A percentile compares a stretch with the other conserved stretches of the same genome.
phyloP scores from a whole-genome alignment of 2,888 invertebrate genomes.

The Drosophila melanosoma region DNA sequence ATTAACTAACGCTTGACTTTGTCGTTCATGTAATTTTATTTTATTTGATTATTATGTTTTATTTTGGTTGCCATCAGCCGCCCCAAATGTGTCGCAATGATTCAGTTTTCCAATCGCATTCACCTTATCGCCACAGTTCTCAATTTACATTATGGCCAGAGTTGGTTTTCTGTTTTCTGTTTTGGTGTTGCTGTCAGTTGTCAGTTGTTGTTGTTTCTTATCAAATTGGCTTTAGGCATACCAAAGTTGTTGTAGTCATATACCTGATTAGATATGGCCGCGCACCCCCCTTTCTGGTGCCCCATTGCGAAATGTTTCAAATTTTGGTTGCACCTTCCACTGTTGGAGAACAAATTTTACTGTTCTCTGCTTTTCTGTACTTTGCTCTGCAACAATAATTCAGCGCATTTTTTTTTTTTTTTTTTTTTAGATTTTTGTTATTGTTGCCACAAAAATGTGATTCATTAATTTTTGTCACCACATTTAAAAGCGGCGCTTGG shows the following conservation, averaged over 20 bases:
- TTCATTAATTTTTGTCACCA: slow-evolving; percentile 81
- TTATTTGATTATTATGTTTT: background rate
- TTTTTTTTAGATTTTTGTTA: slow-evolving; percentile 30
- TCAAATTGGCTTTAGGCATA: slow-evolving; percentile 70
- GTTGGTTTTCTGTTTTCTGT: slow-evolving; percentile 29
- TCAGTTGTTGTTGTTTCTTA: slow-evolving; percentile 32
- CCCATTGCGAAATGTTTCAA: slow-evolving; percentile 30
- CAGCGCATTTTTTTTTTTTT: slow-evolving; percentile 38
- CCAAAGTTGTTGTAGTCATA: slow-evolving; percentile 53
- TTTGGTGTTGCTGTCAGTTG: slow-evolving; percentile 27
- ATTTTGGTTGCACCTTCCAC: slow-evolving; percentile 20
- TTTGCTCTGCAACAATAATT: slow-evolving; percentile 25
- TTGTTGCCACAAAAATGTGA: slow-evolving; percentile 69
- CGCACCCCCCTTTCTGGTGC: slow-evolving; percentile 50
- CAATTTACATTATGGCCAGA: slow-evolving; percentile 27
- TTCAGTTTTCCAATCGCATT: slow-evolving; percentile 61
- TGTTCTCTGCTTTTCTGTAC: slow-evolving; percentile 6
- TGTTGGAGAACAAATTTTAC: background rate
- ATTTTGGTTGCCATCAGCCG: slow-evolving; percentile 13
- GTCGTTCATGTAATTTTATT: slow-evolving; percentile 9
- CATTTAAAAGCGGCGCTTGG: slow-evolving; percentile 54
- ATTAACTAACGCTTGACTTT: slow-evolving; percentile 71
- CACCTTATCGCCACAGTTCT: slow-evolving; percentile 42
- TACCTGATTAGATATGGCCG: slow-evolving; percentile 52
- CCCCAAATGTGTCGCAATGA: slow-evolving; percentile 67